A percentile compares a stretch with the other conserved stretches of the same genome.
phyloP scores from a whole-genome alignment of 2,797 vertebrate species.

The Coregonus sp. region DNA sequence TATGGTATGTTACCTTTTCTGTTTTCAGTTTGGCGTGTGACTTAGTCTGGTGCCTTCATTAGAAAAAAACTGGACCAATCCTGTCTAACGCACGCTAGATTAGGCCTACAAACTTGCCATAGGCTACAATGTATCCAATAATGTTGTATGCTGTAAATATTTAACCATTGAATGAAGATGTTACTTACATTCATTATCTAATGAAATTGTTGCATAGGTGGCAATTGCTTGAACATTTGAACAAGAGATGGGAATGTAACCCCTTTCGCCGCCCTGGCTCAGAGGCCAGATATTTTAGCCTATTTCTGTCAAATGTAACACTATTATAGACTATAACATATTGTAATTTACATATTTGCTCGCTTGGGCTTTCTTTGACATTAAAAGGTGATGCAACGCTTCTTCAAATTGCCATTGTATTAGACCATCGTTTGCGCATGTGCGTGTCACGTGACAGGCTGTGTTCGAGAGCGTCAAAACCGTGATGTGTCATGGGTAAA shows the following conservation, averaged over 20 bases:
- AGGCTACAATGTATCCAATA: not conserved
- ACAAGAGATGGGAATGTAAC: too few relatives aligned
- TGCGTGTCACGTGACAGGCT: not conserved
- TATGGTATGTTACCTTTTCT: not conserved
- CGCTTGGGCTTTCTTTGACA: not conserved
- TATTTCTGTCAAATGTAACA: not conserved
- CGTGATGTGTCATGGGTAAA: too few relatives aligned
- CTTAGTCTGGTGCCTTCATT: not conserved
- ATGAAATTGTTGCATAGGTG: not conserved
- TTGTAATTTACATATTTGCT: not conserved
- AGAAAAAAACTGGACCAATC: conserved; percentile 37
- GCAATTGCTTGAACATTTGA: not conserved
- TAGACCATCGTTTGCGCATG: not conserved
- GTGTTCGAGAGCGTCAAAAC: not conserved
- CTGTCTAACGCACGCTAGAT: conserved; percentile 25
- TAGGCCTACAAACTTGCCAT: not conserved
- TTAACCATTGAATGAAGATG: not conserved
- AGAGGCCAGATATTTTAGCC: too few relatives aligned
- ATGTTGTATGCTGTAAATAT: not conserved
- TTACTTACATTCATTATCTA: too few relatives aligned
- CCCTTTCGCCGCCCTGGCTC: too few relatives aligned
- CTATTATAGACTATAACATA: not conserved
- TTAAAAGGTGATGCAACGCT: conserved; percentile 28
- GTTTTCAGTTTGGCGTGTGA: not conserved
- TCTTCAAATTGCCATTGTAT: not conserved